These are phyloP conservation scores for Agrilus planipennis DNA, from an alignment of 1,140 invertebrate species.

Conservation along the genomic window DNA sequence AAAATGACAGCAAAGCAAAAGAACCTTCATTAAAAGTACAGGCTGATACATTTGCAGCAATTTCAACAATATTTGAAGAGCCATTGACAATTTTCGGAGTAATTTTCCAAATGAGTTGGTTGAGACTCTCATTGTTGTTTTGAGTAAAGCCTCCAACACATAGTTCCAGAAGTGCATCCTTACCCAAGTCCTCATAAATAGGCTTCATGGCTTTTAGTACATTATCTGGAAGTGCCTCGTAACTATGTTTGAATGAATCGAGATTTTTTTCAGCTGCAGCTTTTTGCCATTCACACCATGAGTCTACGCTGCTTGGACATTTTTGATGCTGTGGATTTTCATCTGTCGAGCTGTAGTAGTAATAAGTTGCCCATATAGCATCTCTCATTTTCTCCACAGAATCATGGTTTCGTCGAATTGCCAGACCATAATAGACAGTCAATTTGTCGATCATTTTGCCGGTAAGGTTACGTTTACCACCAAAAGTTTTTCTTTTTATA, in stretches of 20 bases:
- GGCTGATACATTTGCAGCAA: slow-evolving; percentile 10
- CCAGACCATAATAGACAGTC: slow-evolving; percentile 24
- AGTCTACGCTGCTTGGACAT: slow-evolving; percentile 18
- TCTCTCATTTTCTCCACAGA: slow-evolving; percentile 26
- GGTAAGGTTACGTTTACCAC: not conserved
- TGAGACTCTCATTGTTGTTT: no score
- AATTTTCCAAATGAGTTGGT: slow-evolving; percentile 15
- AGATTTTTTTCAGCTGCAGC: slow-evolving; percentile 6
- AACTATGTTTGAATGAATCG: not conserved
- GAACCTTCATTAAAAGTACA: slow-evolving; percentile 17
- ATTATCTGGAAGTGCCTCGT: not conserved
- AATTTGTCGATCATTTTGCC: slow-evolving; percentile 14
- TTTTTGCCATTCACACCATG: slow-evolving; percentile 20
- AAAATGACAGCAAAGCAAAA: slow-evolving; percentile 15
- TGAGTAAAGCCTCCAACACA: no score
- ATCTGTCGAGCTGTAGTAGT: slow-evolving; percentile 27
- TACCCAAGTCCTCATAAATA: not conserved
- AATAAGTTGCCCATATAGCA: slow-evolving; percentile 26
- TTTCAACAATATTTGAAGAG: slow-evolving; percentile 13
- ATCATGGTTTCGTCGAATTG: slow-evolving; percentile 23
- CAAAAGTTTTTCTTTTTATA: no score
- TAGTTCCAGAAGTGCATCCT: not conserved
- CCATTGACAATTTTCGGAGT: slow-evolving; percentile 14
- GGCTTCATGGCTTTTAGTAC: not conserved
- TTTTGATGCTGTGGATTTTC: slow-evolving; percentile 19